Conservation (phyloP, 1,140 invertebrate genomes). For the Brachionus koreanus region DNA sequence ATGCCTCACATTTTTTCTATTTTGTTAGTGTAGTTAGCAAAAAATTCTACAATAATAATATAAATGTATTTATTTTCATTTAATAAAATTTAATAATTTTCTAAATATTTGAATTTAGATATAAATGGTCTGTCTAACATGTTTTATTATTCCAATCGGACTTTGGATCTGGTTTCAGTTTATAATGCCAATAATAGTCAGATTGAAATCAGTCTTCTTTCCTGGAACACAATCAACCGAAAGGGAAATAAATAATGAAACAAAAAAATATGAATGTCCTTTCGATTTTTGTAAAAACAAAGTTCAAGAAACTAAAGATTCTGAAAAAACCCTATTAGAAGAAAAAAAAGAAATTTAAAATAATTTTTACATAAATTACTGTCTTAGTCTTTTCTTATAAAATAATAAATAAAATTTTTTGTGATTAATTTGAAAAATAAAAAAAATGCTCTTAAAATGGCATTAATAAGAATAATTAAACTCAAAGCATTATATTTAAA, state of each 20-base stretch:
- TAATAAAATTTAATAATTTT: background rate
- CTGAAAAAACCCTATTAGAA: background rate
- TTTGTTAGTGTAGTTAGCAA: no score
- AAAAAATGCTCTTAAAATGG: conserved; percentile 25
- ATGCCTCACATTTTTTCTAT: background rate
- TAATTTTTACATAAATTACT: background rate
- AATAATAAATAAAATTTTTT: background rate
- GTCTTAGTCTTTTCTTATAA: background rate
- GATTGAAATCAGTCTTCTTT: background rate
- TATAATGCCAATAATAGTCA: background rate
- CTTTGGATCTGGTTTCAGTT: conserved; percentile 35
- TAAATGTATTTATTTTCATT: background rate
- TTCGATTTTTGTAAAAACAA: conserved; percentile 42
- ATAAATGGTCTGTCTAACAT: conserved; percentile 30
- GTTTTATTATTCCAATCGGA: conserved; percentile 17
- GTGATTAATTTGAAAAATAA: background rate
- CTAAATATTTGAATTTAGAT: background rate
- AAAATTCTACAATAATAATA: background rate
- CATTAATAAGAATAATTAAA: background rate
- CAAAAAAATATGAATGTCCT: conserved; percentile 22
- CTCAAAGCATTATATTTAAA: background rate
- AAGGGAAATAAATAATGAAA: background rate
- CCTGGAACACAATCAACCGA: background rate
- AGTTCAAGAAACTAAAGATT: background rate
- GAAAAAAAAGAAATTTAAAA: conserved; percentile 25